Evolutionary conservation across 2,797 vertebrate species (phyloP), one percentile per base, ranked within the genome.

Genomic region (Benthosema pterotum): DNA sequence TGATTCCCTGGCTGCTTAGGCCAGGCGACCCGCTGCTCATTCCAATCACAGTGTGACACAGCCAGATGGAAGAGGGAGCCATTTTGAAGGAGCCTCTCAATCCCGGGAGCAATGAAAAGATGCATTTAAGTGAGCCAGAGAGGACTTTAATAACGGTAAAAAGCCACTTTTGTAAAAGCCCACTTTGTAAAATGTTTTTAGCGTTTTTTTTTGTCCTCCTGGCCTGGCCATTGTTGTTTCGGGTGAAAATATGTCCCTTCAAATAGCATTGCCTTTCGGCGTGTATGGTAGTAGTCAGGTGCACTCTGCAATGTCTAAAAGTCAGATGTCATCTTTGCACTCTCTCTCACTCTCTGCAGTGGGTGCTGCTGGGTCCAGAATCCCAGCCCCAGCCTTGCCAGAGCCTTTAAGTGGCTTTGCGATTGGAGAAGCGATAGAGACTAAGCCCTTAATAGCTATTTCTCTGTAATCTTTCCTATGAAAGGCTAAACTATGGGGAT

Each of bases 391-490:
- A 76, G 82, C 89, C 84, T 32, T 87, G 87, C 83, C 85, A 82
- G 83, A 85, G 84, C 88, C 89, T 88, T 90, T 93, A 92, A 93
- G 91, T 93, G 92, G 90, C 89, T 93, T 91, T 90, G 87, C 88
- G 91, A 93, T 94, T 87, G 88, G 69, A 92, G 90, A 85, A 89
- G 87, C 88, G 93, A 94, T 93, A 94, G 91, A 82, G 87, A 70
- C 89, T 92, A 94, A 93, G 91, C 90, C 91, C 89, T 91, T 94
- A 93, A 93, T 93, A 92, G 92, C 91, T 86, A 94, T 93, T 94
- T 91, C 91, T 92, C 91, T 93, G 92, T 93, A 93, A 94, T 94
- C 93, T 93, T 92, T 92, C 89, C 88, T 92, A 93, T 93, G 91
- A 93, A 93, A 90, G 91, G 86, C 90, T 92, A 92, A 92, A 93